Evolutionary conservation across 2,113 vertebrate genomes (phyloP).

Genomic region (Pampusana beccarii): DNA sequence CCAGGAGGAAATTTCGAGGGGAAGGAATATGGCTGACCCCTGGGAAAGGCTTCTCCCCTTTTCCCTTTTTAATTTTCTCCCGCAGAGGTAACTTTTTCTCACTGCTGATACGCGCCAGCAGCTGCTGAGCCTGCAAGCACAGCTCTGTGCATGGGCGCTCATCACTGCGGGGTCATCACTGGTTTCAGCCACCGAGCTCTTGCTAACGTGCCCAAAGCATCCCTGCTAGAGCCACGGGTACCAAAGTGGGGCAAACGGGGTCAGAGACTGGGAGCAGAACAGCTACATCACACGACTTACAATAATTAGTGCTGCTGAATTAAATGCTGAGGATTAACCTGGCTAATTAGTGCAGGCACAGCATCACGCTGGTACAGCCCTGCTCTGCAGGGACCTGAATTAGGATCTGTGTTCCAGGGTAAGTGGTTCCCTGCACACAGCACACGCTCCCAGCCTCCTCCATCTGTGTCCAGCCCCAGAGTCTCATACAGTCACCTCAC

Average conservation of each 20-base stretch:
- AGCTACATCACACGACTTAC: neutral
- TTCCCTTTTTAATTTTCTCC: neutral
- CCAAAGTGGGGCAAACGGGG: rapidly evolving
- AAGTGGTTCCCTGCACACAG: rapidly evolving
- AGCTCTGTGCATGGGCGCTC: rapidly evolving
- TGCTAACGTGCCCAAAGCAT: rapidly evolving
- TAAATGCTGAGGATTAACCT: neutral
- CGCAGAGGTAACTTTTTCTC: neutral
- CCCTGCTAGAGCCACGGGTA: rapidly evolving
- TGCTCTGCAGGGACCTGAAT: rapidly evolving
- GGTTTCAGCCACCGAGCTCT: neutral
- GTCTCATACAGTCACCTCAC: neutral
- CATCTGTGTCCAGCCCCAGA: neutral
- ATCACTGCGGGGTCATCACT: neutral
- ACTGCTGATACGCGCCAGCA: rapidly evolving
- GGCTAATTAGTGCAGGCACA: neutral
- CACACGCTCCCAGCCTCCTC: neutral
- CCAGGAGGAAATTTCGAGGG: rapidly evolving
- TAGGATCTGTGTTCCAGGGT: rapidly evolving
- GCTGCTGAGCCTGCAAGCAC: neutral
- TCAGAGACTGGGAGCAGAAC: neutral
- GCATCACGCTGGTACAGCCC: neutral
- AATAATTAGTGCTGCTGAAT: neutral
- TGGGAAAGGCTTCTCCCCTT: neutral
- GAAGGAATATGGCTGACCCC: neutral